Evolutionary conservation across 2,797 vertebrate species (phyloP), one percentile per base, ranked within the genome.

Genomic region (Spondyliosoma cantharus): DNA sequence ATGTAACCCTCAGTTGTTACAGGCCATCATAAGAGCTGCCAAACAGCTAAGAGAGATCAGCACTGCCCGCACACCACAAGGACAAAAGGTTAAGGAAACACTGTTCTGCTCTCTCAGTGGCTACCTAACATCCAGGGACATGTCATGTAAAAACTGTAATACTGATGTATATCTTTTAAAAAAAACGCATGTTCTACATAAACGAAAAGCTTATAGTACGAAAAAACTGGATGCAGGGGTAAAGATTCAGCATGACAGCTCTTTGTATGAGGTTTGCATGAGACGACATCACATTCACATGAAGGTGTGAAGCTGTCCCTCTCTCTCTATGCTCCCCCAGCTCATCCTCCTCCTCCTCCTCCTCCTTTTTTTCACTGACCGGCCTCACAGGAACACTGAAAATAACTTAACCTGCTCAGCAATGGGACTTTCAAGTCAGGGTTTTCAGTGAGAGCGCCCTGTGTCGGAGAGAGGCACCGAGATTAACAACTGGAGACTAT

Each of bases 331-430:
- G 52, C 75, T 81, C 76, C 66, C 59, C 71, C 56, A 63, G 66
- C 49, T 71, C 63, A 75, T 79, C 78, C 83, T 85, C 81, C 63
- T 80, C 76, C 78, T 85, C 79, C 60, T 79, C 72, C 79, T 84
- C 32, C 32, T 37, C n/a, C n/a, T 32, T 37, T 80, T 87, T 87
- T 77, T 82, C 86, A 89, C 89, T 93, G 92, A 90, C 92, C 92
- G 91, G 93, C 93, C 94, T 95, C 93, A 78, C 85, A 93, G 94
- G 91, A 91, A 86, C 87, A 91, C 94, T 93, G 90, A 95, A 94
- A 95, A 95, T 94, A 96, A 94, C 94, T 93, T 91, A 90, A 93
- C 91, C 92, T 91, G 90, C 92, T 94, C 93, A 92, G 92, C 93
- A 84, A 91, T 83, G 92, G 91, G 94, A 94, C 92, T 91, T 91